Conservation (phyloP, 1,140 invertebrate species). For the Eulimnadia texana region DNA sequence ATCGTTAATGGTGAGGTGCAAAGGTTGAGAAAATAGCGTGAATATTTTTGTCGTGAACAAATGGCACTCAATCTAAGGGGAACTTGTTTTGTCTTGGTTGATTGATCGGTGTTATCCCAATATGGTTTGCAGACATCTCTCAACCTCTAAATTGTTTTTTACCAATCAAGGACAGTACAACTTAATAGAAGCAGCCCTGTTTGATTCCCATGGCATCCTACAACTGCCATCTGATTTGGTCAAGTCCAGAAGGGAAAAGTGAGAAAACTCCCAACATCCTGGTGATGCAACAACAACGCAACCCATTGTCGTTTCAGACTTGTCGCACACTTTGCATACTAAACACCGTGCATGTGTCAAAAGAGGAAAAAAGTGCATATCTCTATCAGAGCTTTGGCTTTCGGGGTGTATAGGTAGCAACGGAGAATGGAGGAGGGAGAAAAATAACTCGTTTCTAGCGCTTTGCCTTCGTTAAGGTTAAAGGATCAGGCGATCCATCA, state of each 20-base stretch:
- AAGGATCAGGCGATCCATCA: neutral
- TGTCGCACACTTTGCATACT: neutral
- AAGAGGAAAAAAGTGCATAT: too few species aligned
- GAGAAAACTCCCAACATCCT: too few species aligned
- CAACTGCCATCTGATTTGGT: too few species aligned
- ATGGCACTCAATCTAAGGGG: neutral
- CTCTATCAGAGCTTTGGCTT: neutral
- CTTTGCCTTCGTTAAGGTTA: neutral
- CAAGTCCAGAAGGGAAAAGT: neutral
- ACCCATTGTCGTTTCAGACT: too few species aligned
- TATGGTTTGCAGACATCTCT: neutral
- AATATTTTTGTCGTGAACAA: neutral
- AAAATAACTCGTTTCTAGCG: neutral
- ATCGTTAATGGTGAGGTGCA: too few species aligned
- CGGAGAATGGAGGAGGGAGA: neutral
- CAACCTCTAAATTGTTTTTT: neutral
- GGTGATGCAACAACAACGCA: too few species aligned
- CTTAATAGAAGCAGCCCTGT: too few species aligned
- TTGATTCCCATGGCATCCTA: too few species aligned
- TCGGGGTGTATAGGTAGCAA: neutral
- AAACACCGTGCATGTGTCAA: neutral
- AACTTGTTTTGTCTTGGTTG: neutral
- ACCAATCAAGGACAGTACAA: neutral
- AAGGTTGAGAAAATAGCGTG: neutral
- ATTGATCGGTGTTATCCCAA: neutral